A percentile compares a stretch with the other conserved stretches of the same genome.
Conservation (phyloP, 2,113 vertebrate species). For the Callospermophilus lateralis region DNA sequence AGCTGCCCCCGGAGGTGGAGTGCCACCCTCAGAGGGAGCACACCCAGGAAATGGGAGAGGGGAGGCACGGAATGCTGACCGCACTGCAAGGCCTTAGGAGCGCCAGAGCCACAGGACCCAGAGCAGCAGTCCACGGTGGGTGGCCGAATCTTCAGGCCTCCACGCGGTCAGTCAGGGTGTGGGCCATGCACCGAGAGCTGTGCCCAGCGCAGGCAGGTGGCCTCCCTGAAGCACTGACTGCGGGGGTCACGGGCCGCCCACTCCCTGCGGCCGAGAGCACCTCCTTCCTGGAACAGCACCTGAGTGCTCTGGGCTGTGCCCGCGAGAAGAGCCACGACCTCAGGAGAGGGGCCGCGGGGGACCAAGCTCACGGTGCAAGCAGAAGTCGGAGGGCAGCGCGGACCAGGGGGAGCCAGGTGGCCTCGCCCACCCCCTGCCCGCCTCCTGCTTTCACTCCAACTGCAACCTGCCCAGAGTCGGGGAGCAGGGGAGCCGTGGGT, state of each 20-base stretch:
- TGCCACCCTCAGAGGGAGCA: neutral
- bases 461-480: neutral
- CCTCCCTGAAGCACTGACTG: too few species aligned
- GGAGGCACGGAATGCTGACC: too few species aligned
- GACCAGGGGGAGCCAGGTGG: fast-evolving
- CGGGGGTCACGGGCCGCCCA: neutral
- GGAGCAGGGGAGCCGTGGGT: too few species aligned
- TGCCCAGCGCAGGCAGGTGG: neutral
- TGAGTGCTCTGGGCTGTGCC: neutral
- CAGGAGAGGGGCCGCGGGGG: neutral
- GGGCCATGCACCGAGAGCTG: neutral
- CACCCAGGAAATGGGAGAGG: too few species aligned
- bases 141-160: neutral
- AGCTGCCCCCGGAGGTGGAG: neutral
- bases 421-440: neutral
- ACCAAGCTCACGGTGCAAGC: too few species aligned
- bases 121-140: too few species aligned
- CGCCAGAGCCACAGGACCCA: too few species aligned
- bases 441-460: fast-evolving
- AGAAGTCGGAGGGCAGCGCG: too few species aligned
- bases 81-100: too few species aligned
- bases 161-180: fast-evolving
- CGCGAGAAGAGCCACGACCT: neutral
- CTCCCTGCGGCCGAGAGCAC: fast-evolving
- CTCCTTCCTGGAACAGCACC: neutral